Percentiles rank a stretch among this genome's conserved stretches.
Evolutionary conservation across 2,888 invertebrate genomes (phyloP).

Genomic region (Drosophila mimetica): DNA sequence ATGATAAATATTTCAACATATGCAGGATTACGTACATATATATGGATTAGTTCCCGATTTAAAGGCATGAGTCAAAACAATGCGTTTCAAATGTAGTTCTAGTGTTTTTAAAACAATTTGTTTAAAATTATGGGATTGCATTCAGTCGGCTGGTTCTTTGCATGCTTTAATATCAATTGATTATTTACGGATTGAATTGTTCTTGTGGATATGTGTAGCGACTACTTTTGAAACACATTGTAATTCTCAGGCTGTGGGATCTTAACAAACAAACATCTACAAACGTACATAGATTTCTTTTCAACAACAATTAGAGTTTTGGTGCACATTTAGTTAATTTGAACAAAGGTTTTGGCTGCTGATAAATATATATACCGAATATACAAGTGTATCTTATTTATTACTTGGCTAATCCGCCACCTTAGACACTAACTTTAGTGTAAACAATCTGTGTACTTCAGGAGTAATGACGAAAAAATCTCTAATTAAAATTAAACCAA

Average conservation of each 20-base stretch:
- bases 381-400: conserved; percentile 23
- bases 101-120: background rate
- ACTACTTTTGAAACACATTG: conserved; percentile 8
- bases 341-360: conserved; percentile 32
- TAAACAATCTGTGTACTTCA: conserved; percentile 27
- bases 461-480: conserved; percentile 12
- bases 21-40: conserved; percentile 9
- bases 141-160: conserved; percentile 6
- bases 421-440: conserved; percentile 6
- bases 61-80: background rate
- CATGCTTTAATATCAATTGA: background rate
- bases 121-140: background rate
- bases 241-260: background rate
- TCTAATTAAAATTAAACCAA: conserved; percentile 9
- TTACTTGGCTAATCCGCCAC: conserved; percentile 36
- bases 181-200: background rate
- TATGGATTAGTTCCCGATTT: conserved; percentile 17
- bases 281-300: conserved; percentile 41
- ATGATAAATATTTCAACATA: conserved; percentile 42
- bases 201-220: conserved; percentile 24
- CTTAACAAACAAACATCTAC: conserved; percentile 42
- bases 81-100: background rate
- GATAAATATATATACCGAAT: conserved; percentile 13
- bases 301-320: conserved; percentile 63
- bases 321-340: conserved; percentile 33